A percentile compares a stretch with the other conserved stretches of the same genome.
Conservation (phyloP, 2,797 vertebrate genomes). For the Streptopelia turtur region DNA sequence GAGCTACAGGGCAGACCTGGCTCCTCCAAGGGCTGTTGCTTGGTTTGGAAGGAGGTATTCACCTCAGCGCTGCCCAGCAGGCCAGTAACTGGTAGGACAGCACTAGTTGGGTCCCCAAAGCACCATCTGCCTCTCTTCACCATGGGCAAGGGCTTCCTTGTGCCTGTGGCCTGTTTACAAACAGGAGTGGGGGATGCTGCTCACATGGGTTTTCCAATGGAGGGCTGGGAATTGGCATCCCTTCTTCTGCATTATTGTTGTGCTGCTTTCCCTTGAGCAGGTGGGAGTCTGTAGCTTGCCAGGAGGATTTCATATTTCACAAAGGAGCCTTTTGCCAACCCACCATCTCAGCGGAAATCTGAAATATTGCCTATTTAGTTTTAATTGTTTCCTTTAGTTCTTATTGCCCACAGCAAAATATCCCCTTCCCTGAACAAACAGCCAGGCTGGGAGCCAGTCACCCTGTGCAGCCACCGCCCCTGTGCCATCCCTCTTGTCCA, state of each 20-base stretch:
- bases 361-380: constrained; percentile 44
- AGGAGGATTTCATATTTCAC: background rate
- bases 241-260: background rate
- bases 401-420: background rate
- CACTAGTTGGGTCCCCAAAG: background rate
- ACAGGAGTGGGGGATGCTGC: accelerated
- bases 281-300: background rate
- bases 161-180: accelerated
- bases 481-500: background rate
- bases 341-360: background rate
- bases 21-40: background rate
- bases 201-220: accelerated
- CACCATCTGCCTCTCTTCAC: accelerated
- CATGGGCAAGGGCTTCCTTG: background rate
- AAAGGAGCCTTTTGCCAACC: background rate
- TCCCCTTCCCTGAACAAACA: background rate
- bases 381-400: constrained; percentile 53
- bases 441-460: background rate
- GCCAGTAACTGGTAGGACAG: background rate
- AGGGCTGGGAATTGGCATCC: background rate
- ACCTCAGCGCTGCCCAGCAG: background rate
- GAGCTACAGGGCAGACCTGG: background rate
- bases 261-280: background rate
- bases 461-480: background rate
- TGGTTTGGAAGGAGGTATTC: background rate